These are phyloP conservation scores for Lasioglossum morio DNA, from an alignment of 2,888 invertebrate species.

Conservation along the genomic window DNA sequence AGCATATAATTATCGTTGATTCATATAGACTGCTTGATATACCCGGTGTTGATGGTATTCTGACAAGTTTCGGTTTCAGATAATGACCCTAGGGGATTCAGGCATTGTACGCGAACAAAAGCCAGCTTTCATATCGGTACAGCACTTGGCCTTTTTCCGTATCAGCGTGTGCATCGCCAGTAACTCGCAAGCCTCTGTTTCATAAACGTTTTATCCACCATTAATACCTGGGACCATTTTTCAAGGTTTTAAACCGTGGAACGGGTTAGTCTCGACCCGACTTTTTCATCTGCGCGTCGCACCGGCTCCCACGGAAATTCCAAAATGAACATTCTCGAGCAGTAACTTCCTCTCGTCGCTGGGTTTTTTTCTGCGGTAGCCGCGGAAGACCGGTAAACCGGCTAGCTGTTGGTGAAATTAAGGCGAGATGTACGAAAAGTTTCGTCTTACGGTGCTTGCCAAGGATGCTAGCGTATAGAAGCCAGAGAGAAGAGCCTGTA, in stretches of 20 bases:
- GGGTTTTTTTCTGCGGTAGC: slow-evolving; percentile 5
- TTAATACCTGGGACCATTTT: slow-evolving; percentile 25
- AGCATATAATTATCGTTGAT: neutral
- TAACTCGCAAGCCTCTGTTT: neutral
- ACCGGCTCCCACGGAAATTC: slow-evolving; percentile 1
- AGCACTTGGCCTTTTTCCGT: neutral
- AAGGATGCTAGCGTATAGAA: slow-evolving; percentile 14
- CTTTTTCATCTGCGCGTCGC: slow-evolving; percentile 11
- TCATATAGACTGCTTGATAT: neutral
- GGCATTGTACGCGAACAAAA: neutral
- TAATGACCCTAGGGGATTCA: neutral
- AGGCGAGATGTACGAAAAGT: slow-evolving; percentile 39
- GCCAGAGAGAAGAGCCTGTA: slow-evolving; percentile 18
- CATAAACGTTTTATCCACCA: slow-evolving; percentile 23
- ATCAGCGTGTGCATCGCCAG: neutral
- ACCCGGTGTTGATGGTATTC: neutral
- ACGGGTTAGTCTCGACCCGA: slow-evolving; percentile 8
- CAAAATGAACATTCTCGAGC: slow-evolving; percentile 5
- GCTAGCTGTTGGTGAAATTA: slow-evolving; percentile 24
- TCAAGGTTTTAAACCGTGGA: neutral
- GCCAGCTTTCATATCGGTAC: neutral
- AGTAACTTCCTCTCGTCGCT: neutral
- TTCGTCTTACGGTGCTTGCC: neutral
- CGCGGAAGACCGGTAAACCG: neutral
- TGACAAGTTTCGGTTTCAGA: neutral